A percentile compares a stretch with the other conserved stretches of the same genome.
phyloP scores from a whole-genome alignment of 2,113 vertebrate species.

The Scopus umbretta region DNA sequence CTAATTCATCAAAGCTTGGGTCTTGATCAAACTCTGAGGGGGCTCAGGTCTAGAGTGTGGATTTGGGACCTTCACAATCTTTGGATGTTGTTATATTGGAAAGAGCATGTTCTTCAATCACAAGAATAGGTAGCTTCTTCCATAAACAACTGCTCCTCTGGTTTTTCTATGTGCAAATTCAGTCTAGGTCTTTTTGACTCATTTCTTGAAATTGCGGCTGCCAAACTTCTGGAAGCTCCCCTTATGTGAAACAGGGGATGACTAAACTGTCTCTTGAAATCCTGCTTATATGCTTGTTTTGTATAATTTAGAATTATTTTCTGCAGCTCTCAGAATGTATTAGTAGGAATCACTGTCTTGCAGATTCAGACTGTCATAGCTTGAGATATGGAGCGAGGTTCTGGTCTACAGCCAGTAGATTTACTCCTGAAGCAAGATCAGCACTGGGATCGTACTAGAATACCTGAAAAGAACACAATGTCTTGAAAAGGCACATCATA shows the following conservation, averaged over 20 bases:
- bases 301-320: background rate
- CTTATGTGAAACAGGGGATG: background rate
- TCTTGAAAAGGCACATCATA: background rate
- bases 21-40: background rate
- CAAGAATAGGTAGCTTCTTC: background rate
- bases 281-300: background rate
- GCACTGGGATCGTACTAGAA: background rate
- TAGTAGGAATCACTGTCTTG: background rate
- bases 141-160: background rate
- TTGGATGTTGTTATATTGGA: background rate
- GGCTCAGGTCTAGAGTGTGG: background rate
- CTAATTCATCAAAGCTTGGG: background rate
- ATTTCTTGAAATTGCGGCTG: background rate
- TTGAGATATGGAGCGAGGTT: accelerated
- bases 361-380: background rate
- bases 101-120: background rate
- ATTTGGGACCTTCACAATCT: background rate
- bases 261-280: background rate
- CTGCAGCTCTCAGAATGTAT: background rate
- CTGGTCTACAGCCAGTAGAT: background rate
- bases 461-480: background rate
- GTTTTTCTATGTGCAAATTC: background rate
- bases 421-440: background rate
- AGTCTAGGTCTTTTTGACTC: background rate
- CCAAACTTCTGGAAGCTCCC: background rate